Conservation (phyloP, 1,140 invertebrate genomes). For the Tetramorium simillimum region DNA sequence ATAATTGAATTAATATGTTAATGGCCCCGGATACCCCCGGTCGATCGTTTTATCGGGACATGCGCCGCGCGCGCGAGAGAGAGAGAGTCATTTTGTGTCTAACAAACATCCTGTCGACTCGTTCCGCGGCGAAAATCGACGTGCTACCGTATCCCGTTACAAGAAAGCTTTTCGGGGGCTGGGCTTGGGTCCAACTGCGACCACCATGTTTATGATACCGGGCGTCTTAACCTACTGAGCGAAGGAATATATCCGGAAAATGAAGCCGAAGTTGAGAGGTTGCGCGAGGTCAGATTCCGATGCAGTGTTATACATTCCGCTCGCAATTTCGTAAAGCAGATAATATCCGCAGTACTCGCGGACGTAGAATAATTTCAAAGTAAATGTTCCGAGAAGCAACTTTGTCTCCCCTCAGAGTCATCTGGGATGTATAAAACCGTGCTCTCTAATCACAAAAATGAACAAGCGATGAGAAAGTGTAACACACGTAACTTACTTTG, state of each 20-base stretch:
- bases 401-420: neutral
- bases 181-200: conserved; percentile 70
- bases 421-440: neutral
- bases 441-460: neutral
- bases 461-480: neutral
- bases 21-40: conserved; percentile 32
- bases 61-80: neutral
- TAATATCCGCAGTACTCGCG: conserved; percentile 42
- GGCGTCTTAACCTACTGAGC: conserved; percentile 73
- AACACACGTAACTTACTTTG: neutral
- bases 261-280: conserved; percentile 64
- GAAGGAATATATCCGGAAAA: conserved; percentile 58
- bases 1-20: conserved; percentile 63
- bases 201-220: conserved; percentile 75
- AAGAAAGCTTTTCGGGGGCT: conserved; percentile 69
- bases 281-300: conserved; percentile 69
- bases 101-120: conserved; percentile 63
- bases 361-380: neutral
- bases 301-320: conserved; percentile 37
- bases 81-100: conserved; percentile 49
- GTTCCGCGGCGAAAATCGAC: conserved; percentile 64
- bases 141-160: conserved; percentile 50
- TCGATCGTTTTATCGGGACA: conserved; percentile 41
- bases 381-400: neutral
- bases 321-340: conserved; percentile 50